Base-by-base conservation (phyloP, 2,797 vertebrate species). In the Heteromormyrus szaboi region DNA sequence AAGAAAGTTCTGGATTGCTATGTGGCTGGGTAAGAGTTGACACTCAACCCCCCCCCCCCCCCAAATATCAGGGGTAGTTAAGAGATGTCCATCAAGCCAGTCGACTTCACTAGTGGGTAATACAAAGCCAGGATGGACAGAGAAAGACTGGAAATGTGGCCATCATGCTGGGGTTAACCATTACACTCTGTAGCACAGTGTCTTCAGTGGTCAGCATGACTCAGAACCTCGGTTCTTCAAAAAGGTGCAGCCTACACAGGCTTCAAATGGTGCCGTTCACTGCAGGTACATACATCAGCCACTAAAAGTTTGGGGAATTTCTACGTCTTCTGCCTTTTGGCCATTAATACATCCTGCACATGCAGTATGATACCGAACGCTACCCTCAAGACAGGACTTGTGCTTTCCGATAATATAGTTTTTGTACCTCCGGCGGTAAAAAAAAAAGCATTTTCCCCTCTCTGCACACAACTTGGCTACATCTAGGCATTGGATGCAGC, bases 401-500 rank as follows among this genome's bases (percentile, higher is more conserved):
- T 19, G 17, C 17, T 85, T 56, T 88, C 1, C 8, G 4, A 79
- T 59, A 72, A 51, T 48, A 51, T 44, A n/a, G 37, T 46, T 81
- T 81, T 81, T 22, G 56, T 25, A 88, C 89, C 65, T 59, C 84
- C 88, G 88, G 90, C 87, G 87, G 86, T 89, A 59, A 2, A 89
- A 17, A n/a, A 76, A 37, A 62, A 89, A 68, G 7, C 56, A 85
- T 62, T 59, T 72, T 41, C 87, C 81, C 81, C 72, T 88, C 88
- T 90, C 86, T 54, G 41, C 65, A n/a, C 51, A 6, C 84, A 86
- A 53, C 84, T 86, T 86, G 51, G 54, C 62, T 68, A 88, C 87
- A 90, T 72, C 68, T 72, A 87, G 88, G 46, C 83, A 88, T 86
- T 87, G 90, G 59, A 86, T 11, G 87, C 85, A 90, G 83, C 88